Conservation (phyloP, 1,140 invertebrate genomes). For the Atta colombica region DNA sequence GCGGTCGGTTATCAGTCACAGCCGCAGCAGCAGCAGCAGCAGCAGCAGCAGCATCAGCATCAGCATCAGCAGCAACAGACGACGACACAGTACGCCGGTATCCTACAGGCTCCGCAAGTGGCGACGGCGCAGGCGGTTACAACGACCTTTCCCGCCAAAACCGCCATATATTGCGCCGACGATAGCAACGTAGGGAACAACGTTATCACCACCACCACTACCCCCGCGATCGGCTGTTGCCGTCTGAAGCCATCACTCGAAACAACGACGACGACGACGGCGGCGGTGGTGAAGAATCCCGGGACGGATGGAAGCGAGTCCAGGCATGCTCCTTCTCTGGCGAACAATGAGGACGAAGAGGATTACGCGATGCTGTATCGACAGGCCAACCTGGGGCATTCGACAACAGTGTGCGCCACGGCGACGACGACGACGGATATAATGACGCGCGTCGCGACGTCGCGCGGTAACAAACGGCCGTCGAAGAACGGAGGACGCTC, state of each 20-base stretch:
- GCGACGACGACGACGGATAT: slow-evolving; percentile 45
- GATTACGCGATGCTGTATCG: slow-evolving; percentile 66
- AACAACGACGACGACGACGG: neutral
- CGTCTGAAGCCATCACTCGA: no score
- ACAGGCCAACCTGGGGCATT: slow-evolving; percentile 61
- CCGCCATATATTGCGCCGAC: slow-evolving; percentile 69
- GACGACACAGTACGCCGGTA: slow-evolving; percentile 75
- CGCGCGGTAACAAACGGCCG: slow-evolving; percentile 56
- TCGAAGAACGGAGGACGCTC: slow-evolving; percentile 43
- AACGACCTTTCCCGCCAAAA: slow-evolving; percentile 78
- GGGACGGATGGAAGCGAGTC: slow-evolving; percentile 50
- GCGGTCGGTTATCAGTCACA: slow-evolving; percentile 73
- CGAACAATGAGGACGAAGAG: slow-evolving; percentile 64
- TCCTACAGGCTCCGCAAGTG: slow-evolving; percentile 75
- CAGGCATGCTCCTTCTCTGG: slow-evolving; percentile 33
- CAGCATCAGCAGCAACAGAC: no score
- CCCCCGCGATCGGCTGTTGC: slow-evolving; percentile 34
- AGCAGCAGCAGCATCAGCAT: slow-evolving; percentile 33
- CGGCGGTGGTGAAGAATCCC: neutral
- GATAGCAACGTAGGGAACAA: slow-evolving; percentile 49
- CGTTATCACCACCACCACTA: slow-evolving; percentile 18
- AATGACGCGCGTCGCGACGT: slow-evolving; percentile 59
- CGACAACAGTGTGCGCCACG: slow-evolving; percentile 43
- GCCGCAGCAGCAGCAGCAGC: slow-evolving; percentile 76
- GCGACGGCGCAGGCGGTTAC: slow-evolving; percentile 72